Percentiles rank a stretch among this genome's conserved stretches.
Conservation (phyloP, 2,888 invertebrate genomes). For the Stomorhina lunata region DNA sequence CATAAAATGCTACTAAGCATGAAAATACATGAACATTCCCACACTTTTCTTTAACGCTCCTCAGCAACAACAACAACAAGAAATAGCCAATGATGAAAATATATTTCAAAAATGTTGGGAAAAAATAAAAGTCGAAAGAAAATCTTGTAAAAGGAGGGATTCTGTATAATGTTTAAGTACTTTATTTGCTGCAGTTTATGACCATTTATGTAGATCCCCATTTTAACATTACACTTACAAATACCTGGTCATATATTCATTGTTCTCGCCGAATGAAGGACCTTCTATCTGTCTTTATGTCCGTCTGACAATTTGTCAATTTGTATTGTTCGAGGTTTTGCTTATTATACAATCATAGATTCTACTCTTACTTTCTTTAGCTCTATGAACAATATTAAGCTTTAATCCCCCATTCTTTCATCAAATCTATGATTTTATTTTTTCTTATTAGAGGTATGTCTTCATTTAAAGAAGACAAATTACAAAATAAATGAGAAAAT, state of each 20-base stretch:
- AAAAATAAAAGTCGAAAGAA: neutral
- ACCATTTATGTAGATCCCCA: conserved; percentile 7
- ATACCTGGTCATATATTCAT: conserved; percentile 9
- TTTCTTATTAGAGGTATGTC: neutral
- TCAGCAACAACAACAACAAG: neutral
- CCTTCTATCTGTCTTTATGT: neutral
- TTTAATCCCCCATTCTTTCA: conserved; percentile 24
- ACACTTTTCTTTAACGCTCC: too few relatives aligned
- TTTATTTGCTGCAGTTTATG: conserved; percentile 47
- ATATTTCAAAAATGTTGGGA: neutral
- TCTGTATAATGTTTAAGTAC: conserved; percentile 37
- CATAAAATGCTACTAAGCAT: conserved; percentile 51
- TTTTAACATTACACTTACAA: neutral
- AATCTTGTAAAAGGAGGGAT: neutral
- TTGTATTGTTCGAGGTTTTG: neutral
- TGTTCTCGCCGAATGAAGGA: neutral
- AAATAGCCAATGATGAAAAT: conserved; percentile 44
- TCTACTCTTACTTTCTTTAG: neutral
- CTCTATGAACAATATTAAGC: conserved; percentile 40
- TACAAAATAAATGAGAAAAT: conserved; percentile 23
- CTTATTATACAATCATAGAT: neutral
- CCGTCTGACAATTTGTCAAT: neutral
- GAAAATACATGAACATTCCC: conserved; percentile 23
- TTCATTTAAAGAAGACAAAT: conserved; percentile 43
- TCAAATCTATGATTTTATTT: conserved; percentile 5